phyloP scores from a whole-genome alignment of 2,888 invertebrate genomes.

The Diplolepis rosae region DNA sequence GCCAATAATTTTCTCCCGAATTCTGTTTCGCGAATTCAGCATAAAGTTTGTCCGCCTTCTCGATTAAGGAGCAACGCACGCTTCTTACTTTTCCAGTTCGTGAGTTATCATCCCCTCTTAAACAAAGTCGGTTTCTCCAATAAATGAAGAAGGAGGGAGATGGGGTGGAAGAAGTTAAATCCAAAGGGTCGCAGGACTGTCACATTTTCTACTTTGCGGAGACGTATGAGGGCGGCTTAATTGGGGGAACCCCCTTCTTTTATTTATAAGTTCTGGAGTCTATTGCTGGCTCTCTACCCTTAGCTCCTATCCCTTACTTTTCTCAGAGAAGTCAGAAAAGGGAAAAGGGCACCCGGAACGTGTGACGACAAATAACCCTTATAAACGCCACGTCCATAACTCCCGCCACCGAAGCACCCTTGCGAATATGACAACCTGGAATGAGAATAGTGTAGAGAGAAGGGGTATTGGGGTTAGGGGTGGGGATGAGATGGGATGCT shows the following conservation, averaged over 20 bases:
- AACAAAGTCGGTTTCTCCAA: conserved; percentile 34
- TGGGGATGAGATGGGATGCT: conserved; percentile 38
- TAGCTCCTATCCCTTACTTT: conserved; percentile 45
- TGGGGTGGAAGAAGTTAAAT: conserved; percentile 41
- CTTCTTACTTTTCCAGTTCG: conserved; percentile 32
- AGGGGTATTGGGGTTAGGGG: conserved; percentile 58
- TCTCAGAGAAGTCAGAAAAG: conserved; percentile 46
- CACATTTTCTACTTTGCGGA: conserved; percentile 71
- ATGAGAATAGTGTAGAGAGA: conserved; percentile 61
- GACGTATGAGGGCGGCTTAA: conserved; percentile 70
- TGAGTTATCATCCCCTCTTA: conserved; percentile 13
- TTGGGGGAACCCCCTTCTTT: conserved; percentile 66
- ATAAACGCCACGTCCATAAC: conserved; percentile 67
- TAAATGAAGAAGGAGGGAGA: conserved; percentile 12
- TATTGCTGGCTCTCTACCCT: conserved; percentile 64
- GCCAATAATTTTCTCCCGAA: conserved; percentile 8
- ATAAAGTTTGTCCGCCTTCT: conserved; percentile 69
- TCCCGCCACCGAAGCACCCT: conserved; percentile 49
- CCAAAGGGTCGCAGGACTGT: conserved; percentile 56
- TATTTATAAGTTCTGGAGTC: conserved; percentile 72
- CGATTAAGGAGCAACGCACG: conserved; percentile 62
- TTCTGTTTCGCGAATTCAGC: conserved; percentile 77
- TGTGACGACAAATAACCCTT: conserved; percentile 73
- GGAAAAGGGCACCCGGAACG: conserved; percentile 43
- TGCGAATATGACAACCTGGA: conserved; percentile 62